Percentiles rank a stretch among this genome's conserved stretches.
phyloP scores from a whole-genome alignment of 2,888 invertebrate genomes.

The Pterostichus niger region DNA sequence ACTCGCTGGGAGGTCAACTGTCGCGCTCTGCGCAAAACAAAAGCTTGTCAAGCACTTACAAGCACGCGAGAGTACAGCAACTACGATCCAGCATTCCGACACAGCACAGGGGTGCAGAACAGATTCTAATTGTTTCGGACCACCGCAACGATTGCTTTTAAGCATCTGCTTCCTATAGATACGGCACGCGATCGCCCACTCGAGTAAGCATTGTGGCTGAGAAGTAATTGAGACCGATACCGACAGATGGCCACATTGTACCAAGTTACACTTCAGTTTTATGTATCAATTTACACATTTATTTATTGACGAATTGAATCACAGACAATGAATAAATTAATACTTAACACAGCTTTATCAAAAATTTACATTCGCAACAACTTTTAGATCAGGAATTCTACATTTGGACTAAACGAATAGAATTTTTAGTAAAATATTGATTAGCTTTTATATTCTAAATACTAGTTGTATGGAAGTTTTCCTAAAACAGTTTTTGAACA shows the following conservation, averaged over 20 bases:
- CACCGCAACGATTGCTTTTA: conserved; percentile 57
- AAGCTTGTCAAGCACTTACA: conserved; percentile 14
- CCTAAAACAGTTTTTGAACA: no score
- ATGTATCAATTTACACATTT: conserved; percentile 21
- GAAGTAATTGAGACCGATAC: conserved; percentile 41
- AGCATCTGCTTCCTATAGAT: conserved; percentile 68
- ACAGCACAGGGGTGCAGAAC: conserved; percentile 27
- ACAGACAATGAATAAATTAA: background rate
- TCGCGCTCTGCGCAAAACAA: conserved; percentile 41
- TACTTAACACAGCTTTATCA: background rate
- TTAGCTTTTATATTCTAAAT: no score
- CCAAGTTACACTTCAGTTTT: background rate
- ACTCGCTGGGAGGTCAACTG: conserved; percentile 24
- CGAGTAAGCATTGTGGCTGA: background rate
- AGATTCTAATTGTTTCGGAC: conserved; percentile 63
- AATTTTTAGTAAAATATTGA: no score
- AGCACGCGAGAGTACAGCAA: background rate
- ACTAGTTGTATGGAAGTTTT: no score
- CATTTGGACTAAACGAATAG: no score
- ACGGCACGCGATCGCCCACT: conserved; percentile 69
- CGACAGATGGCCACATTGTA: conserved; percentile 55
- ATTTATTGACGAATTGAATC: background rate
- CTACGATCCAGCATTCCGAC: conserved; percentile 51
- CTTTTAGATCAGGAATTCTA: no score
- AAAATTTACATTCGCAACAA: no score